A percentile compares a stretch with the other conserved stretches of the same genome.
Conservation (phyloP, 1,140 invertebrate species). For the Macrotrachela quadricornifera region DNA sequence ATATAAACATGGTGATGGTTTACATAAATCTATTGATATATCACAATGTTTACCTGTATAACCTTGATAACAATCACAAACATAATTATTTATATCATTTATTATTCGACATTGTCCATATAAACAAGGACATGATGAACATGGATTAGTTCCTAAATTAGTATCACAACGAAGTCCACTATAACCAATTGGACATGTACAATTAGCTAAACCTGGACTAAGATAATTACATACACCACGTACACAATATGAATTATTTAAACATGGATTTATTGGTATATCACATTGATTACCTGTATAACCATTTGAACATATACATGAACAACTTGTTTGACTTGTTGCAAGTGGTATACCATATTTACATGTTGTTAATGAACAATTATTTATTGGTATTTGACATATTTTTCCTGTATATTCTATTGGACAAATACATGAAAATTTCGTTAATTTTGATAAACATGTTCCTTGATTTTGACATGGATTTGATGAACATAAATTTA, state of each 20-base stretch:
- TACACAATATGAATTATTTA: slow-evolving; percentile 37
- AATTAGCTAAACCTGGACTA: slow-evolving; percentile 13
- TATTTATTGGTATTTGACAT: background rate
- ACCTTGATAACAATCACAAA: slow-evolving; percentile 12
- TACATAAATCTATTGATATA: slow-evolving; percentile 9
- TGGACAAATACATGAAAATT: background rate
- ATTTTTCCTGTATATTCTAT: background rate
- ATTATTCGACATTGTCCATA: too few species aligned
- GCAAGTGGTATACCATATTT: too few species aligned
- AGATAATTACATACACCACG: slow-evolving; percentile 16
- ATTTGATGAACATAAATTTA: too few species aligned
- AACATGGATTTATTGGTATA: slow-evolving; percentile 28
- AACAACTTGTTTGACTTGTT: background rate
- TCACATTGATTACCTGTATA: slow-evolving; percentile 8
- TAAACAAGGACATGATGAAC: slow-evolving; percentile 1
- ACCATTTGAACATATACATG: slow-evolving; percentile 9
- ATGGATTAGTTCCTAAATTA: slow-evolving; percentile 1
- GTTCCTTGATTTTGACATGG: slow-evolving; percentile 7
- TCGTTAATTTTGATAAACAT: slow-evolving; percentile 1
- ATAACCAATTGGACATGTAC: slow-evolving; percentile 2
- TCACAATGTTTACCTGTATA: slow-evolving; percentile 12
- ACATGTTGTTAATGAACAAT: background rate
- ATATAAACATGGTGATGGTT: slow-evolving; percentile 33
- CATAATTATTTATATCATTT: too few species aligned
- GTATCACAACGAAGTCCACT: background rate